Conservation (phyloP, 2,888 invertebrate species). For the Scaptomyza polygonia region DNA sequence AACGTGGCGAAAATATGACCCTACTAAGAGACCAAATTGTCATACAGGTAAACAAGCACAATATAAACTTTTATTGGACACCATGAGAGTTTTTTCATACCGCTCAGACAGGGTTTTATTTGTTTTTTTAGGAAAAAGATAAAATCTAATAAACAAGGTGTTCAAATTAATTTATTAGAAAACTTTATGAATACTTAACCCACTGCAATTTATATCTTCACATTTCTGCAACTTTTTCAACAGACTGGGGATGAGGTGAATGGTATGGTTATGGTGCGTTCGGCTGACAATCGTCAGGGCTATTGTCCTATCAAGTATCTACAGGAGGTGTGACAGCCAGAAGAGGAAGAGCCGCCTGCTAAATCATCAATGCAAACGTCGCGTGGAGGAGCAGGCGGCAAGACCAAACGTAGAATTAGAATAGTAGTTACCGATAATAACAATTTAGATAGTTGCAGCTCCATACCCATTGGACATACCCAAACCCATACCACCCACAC, state of each 20-base stretch:
- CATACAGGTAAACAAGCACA: constrained; percentile 86
- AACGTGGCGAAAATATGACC: constrained; percentile 88
- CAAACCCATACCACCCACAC: constrained; percentile 12
- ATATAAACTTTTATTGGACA: no score
- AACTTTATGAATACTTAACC: no score
- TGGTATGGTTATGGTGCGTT: constrained; percentile 96
- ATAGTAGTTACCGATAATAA: constrained; percentile 82
- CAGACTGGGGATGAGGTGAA: constrained; percentile 94
- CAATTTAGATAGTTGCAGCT: constrained; percentile 66
- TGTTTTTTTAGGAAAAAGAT: no score
- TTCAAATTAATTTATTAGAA: no score
- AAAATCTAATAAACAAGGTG: no score
- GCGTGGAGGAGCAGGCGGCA: constrained; percentile 77
- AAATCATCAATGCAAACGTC: constrained; percentile 80
- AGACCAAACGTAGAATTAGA: constrained; percentile 84
- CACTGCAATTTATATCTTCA: background rate
- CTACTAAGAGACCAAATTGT: constrained; percentile 96
- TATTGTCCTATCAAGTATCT: constrained; percentile 97
- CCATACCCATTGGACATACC: constrained; percentile 32
- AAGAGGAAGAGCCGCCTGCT: constrained; percentile 84
- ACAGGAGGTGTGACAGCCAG: constrained; percentile 95
- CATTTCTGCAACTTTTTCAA: background rate
- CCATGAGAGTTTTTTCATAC: no score
- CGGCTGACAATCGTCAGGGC: constrained; percentile 96
- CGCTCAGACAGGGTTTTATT: no score